phyloP scores from a whole-genome alignment of 1,140 invertebrate species.

The Antheraea pernyi region DNA sequence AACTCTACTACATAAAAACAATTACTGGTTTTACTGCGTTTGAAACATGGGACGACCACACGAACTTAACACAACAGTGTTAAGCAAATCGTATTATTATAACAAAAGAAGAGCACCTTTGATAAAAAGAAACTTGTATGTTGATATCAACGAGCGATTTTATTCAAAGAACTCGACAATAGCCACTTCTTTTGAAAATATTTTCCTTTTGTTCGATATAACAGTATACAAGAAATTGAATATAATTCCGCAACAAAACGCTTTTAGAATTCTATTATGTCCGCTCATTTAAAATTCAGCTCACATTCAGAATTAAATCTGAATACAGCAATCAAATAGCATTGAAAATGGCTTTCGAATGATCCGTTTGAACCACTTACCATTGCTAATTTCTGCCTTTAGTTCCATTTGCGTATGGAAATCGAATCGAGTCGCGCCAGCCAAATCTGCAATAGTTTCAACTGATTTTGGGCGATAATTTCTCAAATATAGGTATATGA shows the following conservation, averaged over 20 bases:
- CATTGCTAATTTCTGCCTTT: slow-evolving; percentile 61
- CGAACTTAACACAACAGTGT: too few relatives aligned
- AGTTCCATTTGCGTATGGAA: slow-evolving; percentile 60
- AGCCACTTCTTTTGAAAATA: neutral
- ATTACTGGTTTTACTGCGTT: too few relatives aligned
- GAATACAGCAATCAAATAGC: slow-evolving; percentile 54
- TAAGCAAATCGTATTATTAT: too few relatives aligned
- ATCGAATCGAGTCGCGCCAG: slow-evolving; percentile 51
- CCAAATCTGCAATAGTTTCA: slow-evolving; percentile 30
- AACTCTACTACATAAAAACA: too few relatives aligned
- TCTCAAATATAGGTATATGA: neutral
- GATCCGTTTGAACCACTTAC: slow-evolving; percentile 41
- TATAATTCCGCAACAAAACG: neutral
- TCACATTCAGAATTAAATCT: slow-evolving; percentile 26
- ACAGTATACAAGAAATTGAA: neutral
- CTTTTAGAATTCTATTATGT: slow-evolving; percentile 7
- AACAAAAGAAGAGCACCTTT: too few relatives aligned
- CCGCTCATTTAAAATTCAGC: slow-evolving; percentile 23
- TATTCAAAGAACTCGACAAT: too few relatives aligned
- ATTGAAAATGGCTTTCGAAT: slow-evolving; percentile 47
- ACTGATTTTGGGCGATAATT: slow-evolving; percentile 10
- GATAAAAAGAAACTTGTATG: too few relatives aligned
- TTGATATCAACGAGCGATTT: too few relatives aligned
- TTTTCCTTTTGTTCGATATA: neutral
- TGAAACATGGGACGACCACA: too few relatives aligned